Evolutionary conservation across 2,888 invertebrate genomes (phyloP), one percentile per base, ranked within the genome.

Genomic region (Acanthosepion lycidas): DNA sequence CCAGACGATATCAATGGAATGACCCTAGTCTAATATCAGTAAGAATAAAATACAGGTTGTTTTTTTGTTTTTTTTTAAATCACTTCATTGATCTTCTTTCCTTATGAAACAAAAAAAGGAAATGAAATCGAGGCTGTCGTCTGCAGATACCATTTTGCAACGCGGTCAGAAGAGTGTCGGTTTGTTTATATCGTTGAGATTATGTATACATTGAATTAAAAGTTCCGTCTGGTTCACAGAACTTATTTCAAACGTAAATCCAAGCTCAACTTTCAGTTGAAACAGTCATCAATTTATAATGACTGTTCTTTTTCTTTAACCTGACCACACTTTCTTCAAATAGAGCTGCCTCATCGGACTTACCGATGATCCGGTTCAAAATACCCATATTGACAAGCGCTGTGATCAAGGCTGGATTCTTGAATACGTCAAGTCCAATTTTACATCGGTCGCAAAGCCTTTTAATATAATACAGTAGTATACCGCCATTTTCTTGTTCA

Each of bases 401-500:
- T 26, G 93, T 93, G 28, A 93, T 93, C 51, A 93, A 93, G 49
- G 93, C 93, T 15, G 93, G 93, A n/a, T 93, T 93, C 51, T 93
- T 93, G 53, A 93, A 93, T 20, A 93, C 93, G 49, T 93, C 53
- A 28, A 93, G 53, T 53, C 93, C 93, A 53, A 93, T 93, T 51
- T 93, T 93, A 51, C 93, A 53, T 20, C 93, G 93, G 23, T 93
- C 93, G 49, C 93, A 93, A 53, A 93, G 49, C 48, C 53, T 93
- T 93, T 93, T 93, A 18, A 93, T 93, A 93, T 93, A 93, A 28
- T 93, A 93, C n/a, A 93, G 28, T 33, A 93, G 33, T 5, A 93
- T n/a, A 3, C 93, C 93, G 53, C 93, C 93, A 93, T 93, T 93
- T 93, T 93, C 93, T 51, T 93, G 93, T 93, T 93, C 93, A 49